phyloP scores from a whole-genome alignment of 2,113 vertebrate species.

The Zosterops pallidus region DNA sequence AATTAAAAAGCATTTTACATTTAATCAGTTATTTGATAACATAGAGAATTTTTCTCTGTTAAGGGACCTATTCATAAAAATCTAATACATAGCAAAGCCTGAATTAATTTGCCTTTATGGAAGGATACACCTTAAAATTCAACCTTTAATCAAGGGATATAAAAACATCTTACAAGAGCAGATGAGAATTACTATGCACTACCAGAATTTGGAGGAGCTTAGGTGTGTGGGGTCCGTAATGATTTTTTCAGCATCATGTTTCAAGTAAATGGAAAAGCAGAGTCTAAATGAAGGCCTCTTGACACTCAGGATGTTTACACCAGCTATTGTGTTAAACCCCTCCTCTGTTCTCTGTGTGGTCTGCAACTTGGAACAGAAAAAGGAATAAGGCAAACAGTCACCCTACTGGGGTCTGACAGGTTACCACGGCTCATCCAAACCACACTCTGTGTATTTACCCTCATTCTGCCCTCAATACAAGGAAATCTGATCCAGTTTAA shows the following conservation, averaged over 20 bases:
- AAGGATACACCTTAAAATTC: background rate
- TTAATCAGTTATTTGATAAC: background rate
- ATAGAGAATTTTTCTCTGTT: background rate
- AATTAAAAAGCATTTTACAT: background rate
- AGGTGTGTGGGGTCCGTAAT: background rate
- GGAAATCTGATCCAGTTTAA: background rate
- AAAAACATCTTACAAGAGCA: background rate
- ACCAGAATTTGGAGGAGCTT: background rate
- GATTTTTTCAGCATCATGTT: background rate
- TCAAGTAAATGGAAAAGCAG: background rate
- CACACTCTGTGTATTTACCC: background rate
- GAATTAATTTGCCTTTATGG: background rate
- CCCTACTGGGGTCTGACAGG: background rate
- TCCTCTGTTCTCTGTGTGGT: background rate
- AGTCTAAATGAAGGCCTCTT: background rate
- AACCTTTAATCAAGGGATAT: background rate
- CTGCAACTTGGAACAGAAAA: background rate
- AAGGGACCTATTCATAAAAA: background rate
- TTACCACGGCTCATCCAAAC: accelerated
- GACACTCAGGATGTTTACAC: background rate
- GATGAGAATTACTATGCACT: background rate
- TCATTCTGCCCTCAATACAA: background rate
- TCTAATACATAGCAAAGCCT: background rate
- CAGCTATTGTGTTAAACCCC: background rate
- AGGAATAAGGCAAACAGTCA: background rate